A percentile compares a stretch with the other conserved stretches of the same genome.
These are phyloP conservation scores for Cranoglanis bouderius DNA, from an alignment of 2,113 vertebrate genomes.

Conservation along the genomic window DNA sequence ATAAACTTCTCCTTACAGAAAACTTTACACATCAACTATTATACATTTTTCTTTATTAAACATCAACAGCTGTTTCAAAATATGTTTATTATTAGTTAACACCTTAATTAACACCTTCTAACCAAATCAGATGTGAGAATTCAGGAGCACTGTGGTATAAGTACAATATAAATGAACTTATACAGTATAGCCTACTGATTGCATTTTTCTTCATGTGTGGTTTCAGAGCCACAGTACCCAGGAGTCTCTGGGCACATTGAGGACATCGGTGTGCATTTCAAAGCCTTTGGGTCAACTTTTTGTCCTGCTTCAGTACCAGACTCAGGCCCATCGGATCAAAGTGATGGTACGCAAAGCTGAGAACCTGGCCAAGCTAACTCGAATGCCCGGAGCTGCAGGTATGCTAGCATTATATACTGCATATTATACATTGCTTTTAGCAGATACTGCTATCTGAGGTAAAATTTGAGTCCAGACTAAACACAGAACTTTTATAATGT, in stretches of 20 bases:
- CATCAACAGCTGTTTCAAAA: neutral
- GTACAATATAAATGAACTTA: neutral
- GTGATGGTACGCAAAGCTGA: constrained; percentile 81
- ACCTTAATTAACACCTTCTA: neutral
- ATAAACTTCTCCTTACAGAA: neutral
- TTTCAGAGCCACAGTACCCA: constrained; percentile 69
- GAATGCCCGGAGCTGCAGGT: constrained; percentile 77
- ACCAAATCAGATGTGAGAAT: neutral
- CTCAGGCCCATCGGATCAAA: constrained; percentile 74
- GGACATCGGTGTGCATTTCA: constrained; percentile 21
- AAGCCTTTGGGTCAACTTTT: constrained; percentile 73
- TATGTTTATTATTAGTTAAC: neutral
- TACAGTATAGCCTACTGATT: neutral
- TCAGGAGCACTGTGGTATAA: neutral
- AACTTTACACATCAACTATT: neutral
- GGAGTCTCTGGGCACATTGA: constrained; percentile 46
- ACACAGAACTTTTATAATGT: neutral
- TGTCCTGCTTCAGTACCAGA: constrained; percentile 81
- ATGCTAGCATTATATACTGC: neutral
- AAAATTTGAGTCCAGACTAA: neutral
- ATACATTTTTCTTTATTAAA: neutral
- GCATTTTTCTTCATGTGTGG: neutral
- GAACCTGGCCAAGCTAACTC: constrained; percentile 70
- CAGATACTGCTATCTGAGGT: neutral
- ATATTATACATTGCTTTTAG: too few relatives aligned